phyloP scores from a whole-genome alignment of 92 coral and sea anemone species.

The Pocillopora grandis region DNA sequence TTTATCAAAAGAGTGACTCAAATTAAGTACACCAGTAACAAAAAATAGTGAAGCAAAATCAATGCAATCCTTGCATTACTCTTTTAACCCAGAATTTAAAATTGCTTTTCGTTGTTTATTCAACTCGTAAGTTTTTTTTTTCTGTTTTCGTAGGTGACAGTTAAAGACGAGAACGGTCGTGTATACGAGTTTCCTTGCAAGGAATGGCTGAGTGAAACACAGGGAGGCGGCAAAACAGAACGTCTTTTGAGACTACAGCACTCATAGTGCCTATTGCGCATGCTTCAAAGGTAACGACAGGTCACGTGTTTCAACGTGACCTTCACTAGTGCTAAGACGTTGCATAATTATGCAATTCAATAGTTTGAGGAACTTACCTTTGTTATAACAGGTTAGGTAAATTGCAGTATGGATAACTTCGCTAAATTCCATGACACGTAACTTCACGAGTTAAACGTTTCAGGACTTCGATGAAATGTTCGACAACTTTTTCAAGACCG shows the following conservation, averaged over 20 bases:
- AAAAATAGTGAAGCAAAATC: no score
- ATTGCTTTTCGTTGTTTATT: background rate
- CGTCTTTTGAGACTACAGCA: constrained; percentile 62
- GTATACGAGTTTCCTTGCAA: constrained; percentile 85
- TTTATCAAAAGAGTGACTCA: no score
- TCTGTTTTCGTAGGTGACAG: constrained; percentile 65
- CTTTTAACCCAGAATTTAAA: no score
- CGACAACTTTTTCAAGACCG: no score
- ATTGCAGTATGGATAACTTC: background rate
- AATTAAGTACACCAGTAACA: no score
- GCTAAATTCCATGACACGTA: constrained; percentile 28
- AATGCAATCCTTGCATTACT: no score
- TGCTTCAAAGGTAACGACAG: constrained; percentile 41
- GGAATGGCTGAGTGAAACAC: constrained; percentile 99
- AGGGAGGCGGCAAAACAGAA: constrained; percentile 97
- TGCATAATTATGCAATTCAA: constrained; percentile 11
- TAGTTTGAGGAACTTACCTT: background rate
- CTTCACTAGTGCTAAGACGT: constrained; percentile 10
- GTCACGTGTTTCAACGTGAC: constrained; percentile 31
- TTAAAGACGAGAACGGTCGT: constrained; percentile 90
- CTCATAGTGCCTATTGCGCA: constrained; percentile 38
- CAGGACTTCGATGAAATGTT: background rate
- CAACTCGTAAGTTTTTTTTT: background rate
- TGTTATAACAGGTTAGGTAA: background rate
- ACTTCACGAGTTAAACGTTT: constrained; percentile 37